These are phyloP conservation scores for Galago senegalensis DNA, from an alignment of 2,797 vertebrate genomes.

Conservation along the genomic window DNA sequence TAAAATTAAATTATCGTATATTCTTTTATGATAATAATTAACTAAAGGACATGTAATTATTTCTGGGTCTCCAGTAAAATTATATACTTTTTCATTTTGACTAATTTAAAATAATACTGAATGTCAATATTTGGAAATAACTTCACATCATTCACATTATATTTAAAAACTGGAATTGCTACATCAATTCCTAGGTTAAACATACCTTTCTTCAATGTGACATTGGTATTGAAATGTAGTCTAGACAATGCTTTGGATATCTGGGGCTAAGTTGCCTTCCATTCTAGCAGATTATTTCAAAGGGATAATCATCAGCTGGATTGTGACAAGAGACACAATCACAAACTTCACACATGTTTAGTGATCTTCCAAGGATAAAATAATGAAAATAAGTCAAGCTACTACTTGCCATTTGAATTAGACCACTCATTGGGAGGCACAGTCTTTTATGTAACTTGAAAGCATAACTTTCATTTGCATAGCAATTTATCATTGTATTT, in stretches of 20 bases:
- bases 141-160: not conserved
- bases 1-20: constrained; percentile 31
- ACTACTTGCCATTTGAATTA: not conserved
- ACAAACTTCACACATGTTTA: not conserved
- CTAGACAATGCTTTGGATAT: not conserved
- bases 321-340: not conserved
- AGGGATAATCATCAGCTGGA: constrained; percentile 1
- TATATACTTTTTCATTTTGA: not conserved
- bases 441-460: not conserved
- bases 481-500: not conserved
- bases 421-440: not conserved
- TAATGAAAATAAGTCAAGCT: constrained; percentile 27
- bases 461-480: not conserved
- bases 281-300: constrained; percentile 46
- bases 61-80: constrained; percentile 22
- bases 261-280: not conserved
- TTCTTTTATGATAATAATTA: constrained; percentile 35
- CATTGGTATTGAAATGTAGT: not conserved
- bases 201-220: not conserved
- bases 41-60: not conserved
- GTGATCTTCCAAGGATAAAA: constrained; percentile 20
- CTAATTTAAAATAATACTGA: not conserved
- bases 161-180: not conserved
- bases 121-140: constrained; percentile 36
- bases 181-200: constrained; percentile 12